Conservation (phyloP, 2,797 vertebrate genomes). For the Hoplostethus mediterraneus region DNA sequence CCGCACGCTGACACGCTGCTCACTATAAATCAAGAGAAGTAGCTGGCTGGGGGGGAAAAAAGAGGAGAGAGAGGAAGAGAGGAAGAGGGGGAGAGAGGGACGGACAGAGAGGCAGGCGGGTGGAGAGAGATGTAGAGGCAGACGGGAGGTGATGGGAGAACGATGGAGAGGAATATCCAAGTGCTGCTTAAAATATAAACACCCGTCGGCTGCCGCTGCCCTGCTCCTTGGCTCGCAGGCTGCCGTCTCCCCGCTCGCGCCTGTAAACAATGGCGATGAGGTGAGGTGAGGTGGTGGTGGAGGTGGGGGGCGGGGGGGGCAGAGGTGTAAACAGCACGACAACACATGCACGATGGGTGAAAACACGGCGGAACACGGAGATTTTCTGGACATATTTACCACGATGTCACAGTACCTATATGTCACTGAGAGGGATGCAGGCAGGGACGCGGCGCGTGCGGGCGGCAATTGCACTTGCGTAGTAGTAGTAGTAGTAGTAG, state of each 20-base stretch:
- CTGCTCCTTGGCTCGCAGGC: conserved; percentile 51
- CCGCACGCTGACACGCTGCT: conserved; percentile 92
- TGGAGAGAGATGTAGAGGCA: conserved; percentile 76
- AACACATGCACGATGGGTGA: conserved; percentile 79
- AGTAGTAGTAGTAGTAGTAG: not conserved
- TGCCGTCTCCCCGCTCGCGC: conserved; percentile 60
- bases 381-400: conserved; percentile 91
- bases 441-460: conserved; percentile 64
- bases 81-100: conserved; percentile 58
- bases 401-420: conserved; percentile 95
- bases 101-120: conserved; percentile 62
- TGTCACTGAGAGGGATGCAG: conserved; percentile 92
- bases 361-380: conserved; percentile 71
- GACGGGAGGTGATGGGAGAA: conserved; percentile 76
- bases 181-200: conserved; percentile 77
- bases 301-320: conserved; percentile 57
- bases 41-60: conserved; percentile 80
- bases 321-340: conserved; percentile 79
- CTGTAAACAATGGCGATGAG: conserved; percentile 87
- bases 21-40: conserved; percentile 96
- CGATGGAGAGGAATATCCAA: conserved; percentile 79
- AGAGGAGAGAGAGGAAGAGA: conserved; percentile 53
- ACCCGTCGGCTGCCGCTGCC: conserved; percentile 69
- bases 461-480: conserved; percentile 67
- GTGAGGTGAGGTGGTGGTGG: too few relatives aligned